Conservation (phyloP, 2,797 vertebrate species). For the Babyrousa celebensis region DNA sequence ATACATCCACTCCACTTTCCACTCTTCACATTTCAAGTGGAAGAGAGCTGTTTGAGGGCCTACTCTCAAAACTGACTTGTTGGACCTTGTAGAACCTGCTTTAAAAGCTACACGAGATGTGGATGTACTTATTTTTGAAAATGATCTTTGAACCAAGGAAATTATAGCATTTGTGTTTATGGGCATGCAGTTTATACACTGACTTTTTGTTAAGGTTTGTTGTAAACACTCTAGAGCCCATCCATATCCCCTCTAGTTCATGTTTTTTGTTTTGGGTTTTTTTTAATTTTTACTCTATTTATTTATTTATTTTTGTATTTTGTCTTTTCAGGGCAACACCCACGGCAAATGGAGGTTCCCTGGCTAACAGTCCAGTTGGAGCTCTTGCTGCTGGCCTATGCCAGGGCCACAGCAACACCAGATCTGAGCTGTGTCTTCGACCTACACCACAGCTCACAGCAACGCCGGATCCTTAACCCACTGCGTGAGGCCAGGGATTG, state of each 20-base stretch:
- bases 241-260: background rate
- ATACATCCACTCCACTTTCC: slow-evolving; percentile 75
- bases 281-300: too few species aligned
- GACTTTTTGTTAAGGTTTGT: slow-evolving; percentile 20
- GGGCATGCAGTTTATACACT: background rate
- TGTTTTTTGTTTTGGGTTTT: too few species aligned
- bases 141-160: slow-evolving; percentile 75
- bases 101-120: slow-evolving; percentile 48
- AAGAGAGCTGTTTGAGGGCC: slow-evolving; percentile 75
- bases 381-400: too few species aligned
- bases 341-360: too few species aligned
- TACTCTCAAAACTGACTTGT: slow-evolving; percentile 77
- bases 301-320: too few species aligned
- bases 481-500: too few species aligned
- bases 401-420: too few species aligned
- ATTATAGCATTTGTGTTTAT: slow-evolving; percentile 61
- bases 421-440: too few species aligned
- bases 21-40: slow-evolving; percentile 82
- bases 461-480: too few species aligned
- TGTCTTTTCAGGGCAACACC: too few species aligned
- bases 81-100: slow-evolving; percentile 69
- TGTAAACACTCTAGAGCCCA: slow-evolving; percentile 13
- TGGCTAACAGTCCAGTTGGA: too few species aligned
- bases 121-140: slow-evolving; percentile 61
- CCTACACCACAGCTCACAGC: too few species aligned